These are phyloP conservation scores for Pachydiplax longipennis DNA, from an alignment of 2,888 invertebrate species.

Conservation along the genomic window DNA sequence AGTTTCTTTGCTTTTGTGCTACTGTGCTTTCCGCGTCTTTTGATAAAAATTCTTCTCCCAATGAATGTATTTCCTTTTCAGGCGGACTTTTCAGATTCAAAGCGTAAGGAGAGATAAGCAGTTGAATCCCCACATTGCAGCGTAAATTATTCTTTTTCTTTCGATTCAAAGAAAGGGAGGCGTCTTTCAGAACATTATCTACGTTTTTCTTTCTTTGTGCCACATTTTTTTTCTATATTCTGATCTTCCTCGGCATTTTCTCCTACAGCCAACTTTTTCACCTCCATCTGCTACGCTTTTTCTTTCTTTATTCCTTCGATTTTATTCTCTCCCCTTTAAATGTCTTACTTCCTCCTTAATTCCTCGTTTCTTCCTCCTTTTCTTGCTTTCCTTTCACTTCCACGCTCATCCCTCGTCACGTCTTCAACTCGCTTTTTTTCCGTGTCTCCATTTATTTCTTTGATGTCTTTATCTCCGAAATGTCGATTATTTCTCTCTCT, in stretches of 20 bases:
- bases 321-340: background rate
- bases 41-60: background rate
- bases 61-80: background rate
- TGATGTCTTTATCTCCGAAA: no score
- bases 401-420: no score
- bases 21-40: background rate
- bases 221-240: no score
- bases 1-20: no score
- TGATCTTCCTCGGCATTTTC: background rate
- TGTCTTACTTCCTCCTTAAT: background rate
- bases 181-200: background rate
- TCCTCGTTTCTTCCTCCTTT: background rate
- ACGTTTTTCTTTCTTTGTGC: background rate
- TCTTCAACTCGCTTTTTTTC: no score
- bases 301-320: background rate
- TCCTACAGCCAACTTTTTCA: background rate
- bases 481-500: no score
- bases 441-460: no score
- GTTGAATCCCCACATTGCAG: slow-evolving; percentile 5
- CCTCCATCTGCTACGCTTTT: background rate
- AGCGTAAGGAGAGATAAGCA: background rate
- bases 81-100: background rate
- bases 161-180: background rate
- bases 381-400: background rate
- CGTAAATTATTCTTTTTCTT: slow-evolving; percentile 11